Base-by-base conservation (phyloP, 2,797 vertebrate species). In the Sebastiscus albofasciatus region DNA sequence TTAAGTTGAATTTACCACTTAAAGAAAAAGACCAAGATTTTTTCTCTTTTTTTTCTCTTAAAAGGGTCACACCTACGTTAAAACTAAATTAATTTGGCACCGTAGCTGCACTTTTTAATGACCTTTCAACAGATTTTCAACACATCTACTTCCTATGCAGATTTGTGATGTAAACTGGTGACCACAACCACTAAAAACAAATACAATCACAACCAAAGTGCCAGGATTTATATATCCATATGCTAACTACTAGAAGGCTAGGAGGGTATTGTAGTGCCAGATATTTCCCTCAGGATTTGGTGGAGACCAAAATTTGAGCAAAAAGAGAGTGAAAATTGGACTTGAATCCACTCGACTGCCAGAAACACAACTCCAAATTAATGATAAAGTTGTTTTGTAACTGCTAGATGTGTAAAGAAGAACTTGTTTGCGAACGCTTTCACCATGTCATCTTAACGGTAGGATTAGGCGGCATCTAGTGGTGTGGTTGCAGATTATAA, bases 91-190 rank as follows among this genome's bases (percentile, higher is more conserved):
- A 58, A 54, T 34, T 24, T 42, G 8, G 22, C 6, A 60, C n/a
- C 29, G 12, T 54, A 26, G 62, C 18, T 73, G 29, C 46, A 85
- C 49, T 72, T 76, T 84, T 36, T 39, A 77, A 85, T 83, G 73
- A 80, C 34, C 22, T 80, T 58, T 80, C 67, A 80, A 46, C 33
- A 52, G 20, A 70, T 72, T 79, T 72, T 18, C 11, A 31, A 27
- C 52, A 54, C 24, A 79, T 79, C 11, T 14, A 22, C 6, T 46
- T 49, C 12, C 46, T 36, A 2, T 22, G 16, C 39, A 29, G 29
- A 52, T 24, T n/a, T 39, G 20, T 36, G 9, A 27, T 62, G 36
- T 20, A 33, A 60, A 33, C 14, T 67, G 33, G 24, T 39, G 24
- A 81, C 52, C 52, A 62, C 20, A 76, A 61, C 31, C 27, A 67